phyloP scores from a whole-genome alignment of 2,888 invertebrate genomes.

The Limnephilus marmoratus region DNA sequence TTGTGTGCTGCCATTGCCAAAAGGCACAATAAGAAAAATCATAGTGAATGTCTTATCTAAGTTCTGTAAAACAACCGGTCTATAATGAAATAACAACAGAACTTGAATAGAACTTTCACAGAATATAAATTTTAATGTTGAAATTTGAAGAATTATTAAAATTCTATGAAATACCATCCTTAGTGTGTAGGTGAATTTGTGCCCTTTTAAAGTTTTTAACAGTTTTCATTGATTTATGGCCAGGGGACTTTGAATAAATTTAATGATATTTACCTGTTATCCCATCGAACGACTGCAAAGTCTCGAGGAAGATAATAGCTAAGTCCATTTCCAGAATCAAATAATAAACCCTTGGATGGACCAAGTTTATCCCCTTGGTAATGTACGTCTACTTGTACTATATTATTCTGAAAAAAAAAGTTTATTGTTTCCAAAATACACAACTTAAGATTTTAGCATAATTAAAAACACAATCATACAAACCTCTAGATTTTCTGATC shows the following conservation, averaged over 20 bases:
- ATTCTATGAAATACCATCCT: too few relatives aligned
- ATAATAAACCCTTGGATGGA: constrained; percentile 71
- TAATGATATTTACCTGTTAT: constrained; percentile 69
- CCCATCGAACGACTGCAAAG: constrained; percentile 73
- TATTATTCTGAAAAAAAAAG: constrained; percentile 9
- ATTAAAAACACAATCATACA: background rate
- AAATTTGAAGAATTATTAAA: too few relatives aligned
- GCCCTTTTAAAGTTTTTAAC: background rate
- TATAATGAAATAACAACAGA: too few relatives aligned
- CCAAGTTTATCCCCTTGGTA: constrained; percentile 73
- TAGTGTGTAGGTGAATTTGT: too few relatives aligned
- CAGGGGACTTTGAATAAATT: background rate
- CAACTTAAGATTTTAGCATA: background rate
- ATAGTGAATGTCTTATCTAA: too few relatives aligned
- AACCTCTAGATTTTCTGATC: constrained; percentile 28
- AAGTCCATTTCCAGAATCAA: constrained; percentile 72
- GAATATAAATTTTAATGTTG: too few relatives aligned
- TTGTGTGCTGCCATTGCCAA: too few relatives aligned
- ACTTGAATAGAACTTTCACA: too few relatives aligned
- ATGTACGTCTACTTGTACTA: constrained; percentile 65
- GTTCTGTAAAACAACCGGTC: too few relatives aligned
- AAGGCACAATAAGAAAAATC: too few relatives aligned
- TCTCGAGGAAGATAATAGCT: constrained; percentile 73
- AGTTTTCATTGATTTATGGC: too few relatives aligned
- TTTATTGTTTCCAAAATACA: background rate